Conservation (phyloP, 2,797 vertebrate species). For the Megaceryle alcyon region DNA sequence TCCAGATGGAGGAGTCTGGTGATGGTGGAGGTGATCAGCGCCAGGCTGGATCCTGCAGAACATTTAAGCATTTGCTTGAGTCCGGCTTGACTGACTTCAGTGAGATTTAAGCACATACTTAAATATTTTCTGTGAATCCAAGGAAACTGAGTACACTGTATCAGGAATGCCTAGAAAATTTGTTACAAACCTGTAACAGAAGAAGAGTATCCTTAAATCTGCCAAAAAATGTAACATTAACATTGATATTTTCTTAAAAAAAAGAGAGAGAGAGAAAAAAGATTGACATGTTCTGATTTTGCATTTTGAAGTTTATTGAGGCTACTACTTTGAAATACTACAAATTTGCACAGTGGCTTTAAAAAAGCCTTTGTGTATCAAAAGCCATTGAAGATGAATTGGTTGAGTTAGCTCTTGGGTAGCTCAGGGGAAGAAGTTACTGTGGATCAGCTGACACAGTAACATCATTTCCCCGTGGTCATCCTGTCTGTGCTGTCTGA, state of each 20-base stretch:
- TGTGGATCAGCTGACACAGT: neutral
- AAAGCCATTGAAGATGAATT: neutral
- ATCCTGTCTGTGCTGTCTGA: slow-evolving; percentile 13
- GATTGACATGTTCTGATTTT: neutral
- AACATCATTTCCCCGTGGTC: neutral
- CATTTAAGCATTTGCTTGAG: slow-evolving; percentile 31
- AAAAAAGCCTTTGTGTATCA: neutral
- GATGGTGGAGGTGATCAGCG: slow-evolving; percentile 21
- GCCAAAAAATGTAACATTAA: neutral
- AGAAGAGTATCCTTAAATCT: neutral
- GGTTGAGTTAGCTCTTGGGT: neutral
- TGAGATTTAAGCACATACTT: slow-evolving; percentile 23
- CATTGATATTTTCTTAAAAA: neutral
- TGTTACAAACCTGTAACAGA: neutral
- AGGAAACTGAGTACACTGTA: neutral
- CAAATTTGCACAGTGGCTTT: neutral
- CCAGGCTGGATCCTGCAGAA: slow-evolving; percentile 19
- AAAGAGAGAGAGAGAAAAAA: neutral
- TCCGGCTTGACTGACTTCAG: neutral
- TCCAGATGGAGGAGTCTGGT: slow-evolving; percentile 35
- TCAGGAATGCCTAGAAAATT: neutral
- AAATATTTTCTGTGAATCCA: slow-evolving; percentile 3
- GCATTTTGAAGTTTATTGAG: neutral
- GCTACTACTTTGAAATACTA: neutral
- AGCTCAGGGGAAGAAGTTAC: neutral